Evolutionary conservation across 2,888 invertebrate species (phyloP).

Genomic region (Mechanitis mazaeus): DNA sequence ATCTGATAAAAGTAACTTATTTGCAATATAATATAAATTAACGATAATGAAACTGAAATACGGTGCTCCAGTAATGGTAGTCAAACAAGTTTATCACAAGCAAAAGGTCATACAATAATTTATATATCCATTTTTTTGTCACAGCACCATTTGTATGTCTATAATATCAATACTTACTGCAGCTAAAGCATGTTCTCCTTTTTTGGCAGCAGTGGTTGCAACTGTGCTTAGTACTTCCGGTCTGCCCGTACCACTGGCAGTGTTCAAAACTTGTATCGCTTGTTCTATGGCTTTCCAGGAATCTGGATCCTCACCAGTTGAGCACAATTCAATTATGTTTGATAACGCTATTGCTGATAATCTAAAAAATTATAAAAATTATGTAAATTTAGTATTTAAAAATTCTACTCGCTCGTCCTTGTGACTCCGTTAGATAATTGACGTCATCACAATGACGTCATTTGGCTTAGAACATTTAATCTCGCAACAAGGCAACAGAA

Average conservation of each 20-base stretch:
- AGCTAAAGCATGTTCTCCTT: conserved; percentile 52
- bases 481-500: no score
- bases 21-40: no score
- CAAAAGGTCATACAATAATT: no score
- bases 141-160: neutral
- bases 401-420: no score
- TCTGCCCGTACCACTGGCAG: conserved; percentile 37
- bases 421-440: no score
- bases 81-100: no score
- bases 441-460: no score
- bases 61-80: no score
- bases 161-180: conserved; percentile 46
- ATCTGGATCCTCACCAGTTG: conserved; percentile 41
- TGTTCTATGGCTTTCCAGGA: conserved; percentile 48
- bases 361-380: conserved; percentile 33
- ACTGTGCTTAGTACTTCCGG: conserved; percentile 43
- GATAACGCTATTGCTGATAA: conserved; percentile 57
- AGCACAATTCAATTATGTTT: conserved; percentile 57
- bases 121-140: neutral
- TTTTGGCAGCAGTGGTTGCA: conserved; percentile 46
- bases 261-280: conserved; percentile 44
- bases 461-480: no score
- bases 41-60: no score
- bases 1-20: no score
- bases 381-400: neutral